Evolutionary conservation across 1,140 invertebrate species (phyloP).

Genomic region (Drosophila santomea): DNA sequence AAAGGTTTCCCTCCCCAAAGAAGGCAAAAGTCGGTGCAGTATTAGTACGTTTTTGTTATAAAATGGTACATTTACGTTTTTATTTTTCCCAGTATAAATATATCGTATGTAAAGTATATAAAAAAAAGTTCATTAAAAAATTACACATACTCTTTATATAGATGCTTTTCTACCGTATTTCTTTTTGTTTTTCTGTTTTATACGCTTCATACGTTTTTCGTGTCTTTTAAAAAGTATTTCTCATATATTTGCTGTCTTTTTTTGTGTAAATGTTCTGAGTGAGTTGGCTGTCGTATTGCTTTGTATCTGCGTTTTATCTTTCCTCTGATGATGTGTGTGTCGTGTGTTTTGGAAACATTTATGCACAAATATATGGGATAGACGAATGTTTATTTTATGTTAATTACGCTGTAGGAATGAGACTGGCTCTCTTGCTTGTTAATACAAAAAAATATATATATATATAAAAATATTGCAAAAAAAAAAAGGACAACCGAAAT

Average conservation of each 20-base stretch:
- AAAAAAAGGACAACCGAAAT: constrained; percentile 40
- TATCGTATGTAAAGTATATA: constrained; percentile 81
- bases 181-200: constrained; percentile 51
- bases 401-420: constrained; percentile 54
- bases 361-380: constrained; percentile 36
- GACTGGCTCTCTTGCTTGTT: constrained; percentile 41
- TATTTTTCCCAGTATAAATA: constrained; percentile 81
- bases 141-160: constrained; percentile 74
- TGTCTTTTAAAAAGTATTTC: constrained; percentile 53
- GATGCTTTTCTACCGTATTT: constrained; percentile 27
- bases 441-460: constrained; percentile 20
- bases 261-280: constrained; percentile 20
- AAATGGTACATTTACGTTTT: constrained; percentile 81
- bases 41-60: constrained; percentile 67
- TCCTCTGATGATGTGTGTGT: not conserved
- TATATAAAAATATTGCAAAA: constrained; percentile 17
- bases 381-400: constrained; percentile 50
- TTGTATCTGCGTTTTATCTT: constrained; percentile 5
- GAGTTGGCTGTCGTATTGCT: constrained; percentile 26
- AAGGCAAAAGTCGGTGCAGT: not conserved
- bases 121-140: constrained; percentile 82
- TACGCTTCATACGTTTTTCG: constrained; percentile 39
- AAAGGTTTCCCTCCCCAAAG: not conserved
- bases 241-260: constrained; percentile 25
- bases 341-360: constrained; percentile 21